Percentiles rank a stretch among this genome's conserved stretches.
Conservation (phyloP, 2,797 vertebrate species). For the Loriculus beryllinus region DNA sequence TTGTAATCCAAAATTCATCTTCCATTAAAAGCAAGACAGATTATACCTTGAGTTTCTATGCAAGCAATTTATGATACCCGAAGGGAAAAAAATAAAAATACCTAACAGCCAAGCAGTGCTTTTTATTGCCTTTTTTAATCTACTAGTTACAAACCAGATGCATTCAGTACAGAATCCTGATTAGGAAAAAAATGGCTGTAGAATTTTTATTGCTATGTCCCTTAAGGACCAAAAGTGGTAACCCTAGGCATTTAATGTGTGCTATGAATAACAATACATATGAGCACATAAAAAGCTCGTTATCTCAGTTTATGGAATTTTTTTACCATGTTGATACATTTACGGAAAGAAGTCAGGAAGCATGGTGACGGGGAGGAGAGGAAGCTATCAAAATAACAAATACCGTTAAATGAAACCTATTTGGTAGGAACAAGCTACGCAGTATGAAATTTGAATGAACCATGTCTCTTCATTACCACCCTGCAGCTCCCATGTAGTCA, state of each 20-base stretch:
- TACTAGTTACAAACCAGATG: slow-evolving; percentile 26
- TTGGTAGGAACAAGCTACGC: neutral
- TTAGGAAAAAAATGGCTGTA: slow-evolving; percentile 30
- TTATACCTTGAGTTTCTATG: neutral
- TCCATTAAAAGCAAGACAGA: neutral
- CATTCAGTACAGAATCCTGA: slow-evolving; percentile 37
- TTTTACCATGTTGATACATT: slow-evolving; percentile 22
- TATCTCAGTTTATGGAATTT: slow-evolving; percentile 35
- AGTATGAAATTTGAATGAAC: slow-evolving; percentile 6
- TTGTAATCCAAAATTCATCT: slow-evolving; percentile 21
- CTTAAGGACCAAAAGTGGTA: slow-evolving; percentile 13
- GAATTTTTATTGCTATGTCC: slow-evolving; percentile 52
- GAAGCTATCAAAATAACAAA: slow-evolving; percentile 30
- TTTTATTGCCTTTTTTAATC: slow-evolving; percentile 38
- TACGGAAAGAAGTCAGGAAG: neutral
- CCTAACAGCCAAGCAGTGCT: neutral
- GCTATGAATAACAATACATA: slow-evolving; percentile 47
- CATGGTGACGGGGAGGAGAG: neutral
- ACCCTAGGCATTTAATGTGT: slow-evolving; percentile 45
- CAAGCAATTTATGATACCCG: slow-evolving; percentile 6
- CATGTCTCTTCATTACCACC: neutral
- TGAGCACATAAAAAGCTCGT: slow-evolving; percentile 48
- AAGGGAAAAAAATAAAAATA: slow-evolving; percentile 1
- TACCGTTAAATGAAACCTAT: slow-evolving; percentile 20
- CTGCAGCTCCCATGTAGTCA: neutral